phyloP scores from a whole-genome alignment of 1,140 invertebrate genomes.

The Chironomus tepperi region DNA sequence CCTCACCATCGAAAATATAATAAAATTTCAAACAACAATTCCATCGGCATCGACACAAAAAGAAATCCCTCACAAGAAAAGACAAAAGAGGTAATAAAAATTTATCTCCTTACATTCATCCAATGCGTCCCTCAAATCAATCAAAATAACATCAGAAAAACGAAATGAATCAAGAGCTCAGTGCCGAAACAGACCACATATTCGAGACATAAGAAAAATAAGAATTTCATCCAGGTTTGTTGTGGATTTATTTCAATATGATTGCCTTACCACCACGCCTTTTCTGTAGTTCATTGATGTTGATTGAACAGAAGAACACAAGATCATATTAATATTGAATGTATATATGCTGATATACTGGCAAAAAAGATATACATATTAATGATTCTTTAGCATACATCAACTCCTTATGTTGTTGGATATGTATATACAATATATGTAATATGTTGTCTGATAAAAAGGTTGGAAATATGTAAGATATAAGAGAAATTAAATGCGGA shows the following conservation, averaged over 20 bases:
- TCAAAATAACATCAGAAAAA: not conserved
- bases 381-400: constrained; percentile 4
- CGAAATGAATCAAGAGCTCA: no score
- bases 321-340: not conserved
- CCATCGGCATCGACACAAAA: no score
- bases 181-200: no score
- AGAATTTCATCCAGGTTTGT: not conserved
- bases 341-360: not conserved
- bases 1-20: no score
- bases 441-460: not conserved
- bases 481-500: not conserved
- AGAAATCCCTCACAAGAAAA: no score
- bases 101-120: no score
- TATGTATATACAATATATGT: not conserved
- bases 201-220: not conserved
- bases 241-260: not conserved
- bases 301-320: not conserved
- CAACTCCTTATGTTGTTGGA: not conserved
- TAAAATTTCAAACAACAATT: no score
- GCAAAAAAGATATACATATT: not conserved
- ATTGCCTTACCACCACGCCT: not conserved
- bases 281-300: not conserved
- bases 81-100: no score
- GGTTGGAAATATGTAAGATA: not conserved
- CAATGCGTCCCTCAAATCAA: not conserved